Evolutionary conservation across 2,113 vertebrate genomes (phyloP).

Genomic region (Perccottus glenii): DNA sequence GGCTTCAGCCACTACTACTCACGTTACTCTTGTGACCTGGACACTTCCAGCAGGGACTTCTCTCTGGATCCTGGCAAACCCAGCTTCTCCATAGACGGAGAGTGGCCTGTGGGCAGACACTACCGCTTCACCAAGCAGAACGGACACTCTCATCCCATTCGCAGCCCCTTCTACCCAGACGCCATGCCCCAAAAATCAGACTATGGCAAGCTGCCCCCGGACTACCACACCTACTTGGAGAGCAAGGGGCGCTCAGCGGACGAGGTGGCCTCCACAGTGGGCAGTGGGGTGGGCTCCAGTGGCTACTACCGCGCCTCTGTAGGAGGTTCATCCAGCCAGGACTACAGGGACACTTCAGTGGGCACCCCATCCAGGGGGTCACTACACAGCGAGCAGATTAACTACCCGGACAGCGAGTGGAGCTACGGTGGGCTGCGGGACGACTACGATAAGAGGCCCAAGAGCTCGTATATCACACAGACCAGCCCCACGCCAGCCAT

Average conservation of each 20-base stretch:
- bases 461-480: conserved; percentile 91
- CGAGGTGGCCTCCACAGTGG: conserved; percentile 72
- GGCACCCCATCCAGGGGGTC: conserved; percentile 86
- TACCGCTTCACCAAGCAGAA: conserved; percentile 88
- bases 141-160: conserved; percentile 81
- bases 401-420: conserved; percentile 88
- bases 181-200: conserved; percentile 87
- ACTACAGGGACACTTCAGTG: conserved; percentile 88
- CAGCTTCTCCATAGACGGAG: conserved; percentile 78
- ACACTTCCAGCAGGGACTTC: conserved; percentile 83
- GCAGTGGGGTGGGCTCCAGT: conserved; percentile 79
- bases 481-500: conserved; percentile 92
- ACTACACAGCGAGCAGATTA: conserved; percentile 87
- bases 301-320: conserved; percentile 85
- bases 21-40: conserved; percentile 92
- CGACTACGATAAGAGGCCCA: conserved; percentile 91
- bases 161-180: conserved; percentile 88
- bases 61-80: conserved; percentile 77
- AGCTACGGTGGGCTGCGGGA: conserved; percentile 82
- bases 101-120: conserved; percentile 82
- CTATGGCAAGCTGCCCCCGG: conserved; percentile 84
- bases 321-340: conserved; percentile 82
- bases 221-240: conserved; percentile 90
- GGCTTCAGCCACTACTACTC: conserved; percentile 90
- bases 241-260: conserved; percentile 84